Evolutionary conservation across 2,797 vertebrate genomes (phyloP).

Genomic region (Tapera naevia): DNA sequence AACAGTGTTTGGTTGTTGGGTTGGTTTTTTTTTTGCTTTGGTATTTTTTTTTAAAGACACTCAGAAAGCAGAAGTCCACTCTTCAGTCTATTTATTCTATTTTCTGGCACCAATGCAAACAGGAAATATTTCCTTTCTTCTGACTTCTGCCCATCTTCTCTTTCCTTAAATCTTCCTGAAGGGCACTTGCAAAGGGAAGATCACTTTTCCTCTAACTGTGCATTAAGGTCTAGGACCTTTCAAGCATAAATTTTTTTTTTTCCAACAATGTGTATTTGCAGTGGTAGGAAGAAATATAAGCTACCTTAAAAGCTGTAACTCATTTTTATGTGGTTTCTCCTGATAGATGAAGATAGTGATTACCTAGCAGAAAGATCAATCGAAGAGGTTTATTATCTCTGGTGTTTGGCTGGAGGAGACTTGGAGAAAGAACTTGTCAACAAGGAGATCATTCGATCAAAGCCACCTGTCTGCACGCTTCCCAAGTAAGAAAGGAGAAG

Average conservation of each 20-base stretch:
- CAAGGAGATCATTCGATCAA: constrained; percentile 96
- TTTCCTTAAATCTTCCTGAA: not conserved
- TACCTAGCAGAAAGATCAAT: constrained; percentile 91
- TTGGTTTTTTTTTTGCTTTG: too few species aligned
- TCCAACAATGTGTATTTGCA: not conserved
- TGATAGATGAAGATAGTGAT: constrained; percentile 82
- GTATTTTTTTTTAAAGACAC: not conserved
- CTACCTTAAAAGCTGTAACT: not conserved
- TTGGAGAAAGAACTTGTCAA: constrained; percentile 97
- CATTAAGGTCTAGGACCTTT: not conserved
- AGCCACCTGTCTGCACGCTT: constrained; percentile 94
- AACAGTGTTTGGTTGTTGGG: not conserved
- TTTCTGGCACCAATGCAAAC: not conserved
- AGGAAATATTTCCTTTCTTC: not conserved
- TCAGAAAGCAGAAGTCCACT: not conserved
- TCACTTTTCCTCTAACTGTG: not conserved
- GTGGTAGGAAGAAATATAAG: not conserved
- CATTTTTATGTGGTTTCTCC: constrained; percentile 25
- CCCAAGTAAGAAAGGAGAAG: constrained; percentile 84
- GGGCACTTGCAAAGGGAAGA: not conserved
- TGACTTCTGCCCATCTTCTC: not conserved
- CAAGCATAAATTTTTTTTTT: not conserved
- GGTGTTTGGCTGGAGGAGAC: constrained; percentile 98
- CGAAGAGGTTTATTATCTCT: constrained; percentile 96
- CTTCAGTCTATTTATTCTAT: not conserved